A percentile compares a stretch with the other conserved stretches of the same genome.
These are phyloP conservation scores for Diplodus puntazzo DNA, from an alignment of 2,797 vertebrate species.

Conservation along the genomic window DNA sequence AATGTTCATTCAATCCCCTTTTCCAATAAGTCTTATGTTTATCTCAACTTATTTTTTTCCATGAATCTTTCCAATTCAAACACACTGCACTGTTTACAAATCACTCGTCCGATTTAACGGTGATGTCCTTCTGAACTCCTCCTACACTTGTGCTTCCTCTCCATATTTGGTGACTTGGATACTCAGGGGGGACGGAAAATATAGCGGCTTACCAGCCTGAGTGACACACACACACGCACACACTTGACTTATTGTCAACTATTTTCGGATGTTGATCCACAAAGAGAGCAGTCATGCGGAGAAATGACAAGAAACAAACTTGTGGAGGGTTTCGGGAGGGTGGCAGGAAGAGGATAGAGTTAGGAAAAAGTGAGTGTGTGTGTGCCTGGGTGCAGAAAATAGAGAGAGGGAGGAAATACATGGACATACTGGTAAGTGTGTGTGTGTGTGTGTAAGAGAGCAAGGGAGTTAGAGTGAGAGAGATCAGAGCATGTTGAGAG, in stretches of 20 bases:
- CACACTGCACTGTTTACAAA: conserved; percentile 34
- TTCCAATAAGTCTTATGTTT: neutral
- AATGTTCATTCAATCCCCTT: neutral
- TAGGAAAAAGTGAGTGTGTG: conserved; percentile 6
- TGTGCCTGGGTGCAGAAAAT: neutral
- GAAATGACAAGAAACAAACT: conserved; percentile 44
- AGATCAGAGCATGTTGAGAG: conserved; percentile 77
- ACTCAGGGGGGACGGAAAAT: neutral
- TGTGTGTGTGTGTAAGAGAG: conserved; percentile 32
- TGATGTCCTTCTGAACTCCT: conserved; percentile 46
- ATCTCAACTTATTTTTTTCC: neutral
- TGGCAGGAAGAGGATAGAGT: conserved; percentile 17
- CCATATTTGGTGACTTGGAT: conserved; percentile 28
- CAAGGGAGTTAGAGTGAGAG: conserved; percentile 54
- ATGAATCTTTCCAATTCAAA: neutral
- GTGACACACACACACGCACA: neutral
- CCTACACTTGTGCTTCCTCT: conserved; percentile 1
- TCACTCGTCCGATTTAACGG: conserved; percentile 20
- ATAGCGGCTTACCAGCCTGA: neutral
- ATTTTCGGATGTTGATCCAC: conserved; percentile 36
- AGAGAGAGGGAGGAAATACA: conserved; percentile 9
- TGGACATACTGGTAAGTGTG: neutral
- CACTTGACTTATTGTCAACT: conserved; percentile 12
- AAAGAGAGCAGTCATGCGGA: conserved; percentile 30
- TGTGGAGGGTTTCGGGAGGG: conserved; percentile 18